Base-by-base conservation (phyloP, 2,888 invertebrate genomes). In the Mamestra brassicae region DNA sequence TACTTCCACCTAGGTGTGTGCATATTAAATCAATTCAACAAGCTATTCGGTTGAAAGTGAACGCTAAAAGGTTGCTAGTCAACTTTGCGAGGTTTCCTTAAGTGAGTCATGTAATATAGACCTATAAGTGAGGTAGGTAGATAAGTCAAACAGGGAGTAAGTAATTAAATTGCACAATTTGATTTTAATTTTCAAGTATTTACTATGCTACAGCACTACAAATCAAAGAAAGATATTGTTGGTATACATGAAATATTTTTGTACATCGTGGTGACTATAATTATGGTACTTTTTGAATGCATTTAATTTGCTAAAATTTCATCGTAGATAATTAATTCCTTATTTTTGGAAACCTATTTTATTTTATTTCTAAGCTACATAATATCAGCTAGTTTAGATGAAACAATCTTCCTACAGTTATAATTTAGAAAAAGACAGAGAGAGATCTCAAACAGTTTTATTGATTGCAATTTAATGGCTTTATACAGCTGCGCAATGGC, bases 1-100 rank as follows among this genome's bases (percentile, higher is more conserved):
- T 63, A 64, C 36, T 66, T 72, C 65, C 36, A 79, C 42, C 66
- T 58, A 74, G 70, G 63, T 74, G 61, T 72, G 62, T 73, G 62
- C 69, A 71, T 75, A 74, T 69, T 72, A 65, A 77, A 76, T 80
- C 54, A 74, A 83, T 78, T 76, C 38, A 62, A 77, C 78, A 74
- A 71, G 65, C 57, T 63, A 62, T 70, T 76, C 55, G 57, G 62
- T 81, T 87, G 86, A 84, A 85, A 87, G 87, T 85, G 79, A 87
- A 87, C 73, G 78, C 69, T 57, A 62, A 80, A 83, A 71, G 76
- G 74, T 72, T 71, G 79, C 69, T 71, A 57, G 61, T 71, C 84
- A 74, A 80, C 77, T 77, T 71, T 55, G 73, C 58, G 34, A 71
- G 69, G 80, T 83, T 85, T 85, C 64, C 75, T 69, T 73, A 54